Conservation (phyloP, 2,113 vertebrate genomes). For the Peromyscus californicus region DNA sequence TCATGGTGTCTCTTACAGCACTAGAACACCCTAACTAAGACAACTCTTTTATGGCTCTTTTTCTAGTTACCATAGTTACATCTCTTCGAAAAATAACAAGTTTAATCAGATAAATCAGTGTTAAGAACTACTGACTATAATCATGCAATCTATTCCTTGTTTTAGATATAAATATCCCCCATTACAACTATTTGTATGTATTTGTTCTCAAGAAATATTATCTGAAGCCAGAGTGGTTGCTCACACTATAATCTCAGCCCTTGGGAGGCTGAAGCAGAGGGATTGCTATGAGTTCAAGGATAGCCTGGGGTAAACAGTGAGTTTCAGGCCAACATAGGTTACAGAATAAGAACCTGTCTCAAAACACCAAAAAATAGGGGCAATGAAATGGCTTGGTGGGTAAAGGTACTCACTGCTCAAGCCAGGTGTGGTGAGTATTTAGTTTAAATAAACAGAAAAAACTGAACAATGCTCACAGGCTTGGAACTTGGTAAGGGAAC, state of each 20-base stretch:
- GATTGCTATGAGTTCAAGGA: neutral
- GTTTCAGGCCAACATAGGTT: neutral
- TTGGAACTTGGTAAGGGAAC: slow-evolving; percentile 31
- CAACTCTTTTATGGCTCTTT: neutral
- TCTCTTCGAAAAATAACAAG: neutral
- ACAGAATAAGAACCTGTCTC: neutral
- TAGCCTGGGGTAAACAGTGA: neutral
- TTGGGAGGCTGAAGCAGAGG: neutral
- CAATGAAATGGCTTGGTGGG: neutral
- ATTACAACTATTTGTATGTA: neutral
- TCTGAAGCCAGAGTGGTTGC: neutral
- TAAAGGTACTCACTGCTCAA: neutral
- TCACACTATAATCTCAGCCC: neutral
- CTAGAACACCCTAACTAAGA: neutral
- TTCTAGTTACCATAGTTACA: neutral
- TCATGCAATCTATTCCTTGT: neutral
- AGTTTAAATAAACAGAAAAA: neutral
- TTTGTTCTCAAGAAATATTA: neutral
- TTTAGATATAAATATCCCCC: neutral
- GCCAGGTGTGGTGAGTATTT: neutral
- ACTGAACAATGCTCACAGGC: neutral
- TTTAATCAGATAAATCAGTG: neutral
- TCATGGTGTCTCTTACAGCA: neutral
- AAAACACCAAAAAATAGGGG: neutral
- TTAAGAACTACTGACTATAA: neutral